These are phyloP conservation scores for Triops longicaudatus DNA, from an alignment of 1,140 invertebrate genomes.

Conservation along the genomic window DNA sequence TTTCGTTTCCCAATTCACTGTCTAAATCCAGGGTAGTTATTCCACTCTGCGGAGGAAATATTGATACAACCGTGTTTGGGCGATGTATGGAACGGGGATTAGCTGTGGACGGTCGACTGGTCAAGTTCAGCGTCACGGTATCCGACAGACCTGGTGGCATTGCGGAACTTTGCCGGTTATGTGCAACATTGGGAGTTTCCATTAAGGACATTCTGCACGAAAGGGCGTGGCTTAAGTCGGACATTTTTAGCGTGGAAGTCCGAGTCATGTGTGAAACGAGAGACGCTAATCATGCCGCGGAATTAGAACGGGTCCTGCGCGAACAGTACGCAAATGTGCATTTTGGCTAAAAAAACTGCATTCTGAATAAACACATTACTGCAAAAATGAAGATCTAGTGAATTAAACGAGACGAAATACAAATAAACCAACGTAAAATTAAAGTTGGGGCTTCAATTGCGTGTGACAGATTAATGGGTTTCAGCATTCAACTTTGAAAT, in stretches of 20 bases:
- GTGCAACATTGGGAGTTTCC: conserved; percentile 68
- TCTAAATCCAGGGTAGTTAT: conserved; percentile 59
- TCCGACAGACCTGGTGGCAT: conserved; percentile 80
- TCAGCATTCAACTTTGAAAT: too few species aligned
- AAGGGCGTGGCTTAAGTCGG: conserved; percentile 77
- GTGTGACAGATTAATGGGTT: too few species aligned
- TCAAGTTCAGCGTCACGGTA: conserved; percentile 78
- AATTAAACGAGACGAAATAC: too few species aligned
- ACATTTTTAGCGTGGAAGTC: conserved; percentile 73
- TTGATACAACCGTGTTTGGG: conserved; percentile 82
- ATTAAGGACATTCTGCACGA: conserved; percentile 93
- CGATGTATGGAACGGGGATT: conserved; percentile 79
- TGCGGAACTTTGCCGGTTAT: conserved; percentile 68
- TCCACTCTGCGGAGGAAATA: conserved; percentile 81
- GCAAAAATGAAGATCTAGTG: too few species aligned
- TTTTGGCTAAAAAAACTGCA: conserved; percentile 31
- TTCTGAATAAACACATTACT: too few species aligned
- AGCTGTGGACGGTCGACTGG: conserved; percentile 73
- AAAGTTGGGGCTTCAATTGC: too few species aligned
- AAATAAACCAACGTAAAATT: too few species aligned
- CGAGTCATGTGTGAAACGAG: conserved; percentile 78
- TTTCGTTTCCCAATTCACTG: not conserved
- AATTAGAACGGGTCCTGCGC: conserved; percentile 52
- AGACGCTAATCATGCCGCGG: conserved; percentile 61
- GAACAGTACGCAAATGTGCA: conserved; percentile 49